These are phyloP conservation scores for Reticulitermes speratus DNA, from an alignment of 1,140 invertebrate species.

Conservation along the genomic window DNA sequence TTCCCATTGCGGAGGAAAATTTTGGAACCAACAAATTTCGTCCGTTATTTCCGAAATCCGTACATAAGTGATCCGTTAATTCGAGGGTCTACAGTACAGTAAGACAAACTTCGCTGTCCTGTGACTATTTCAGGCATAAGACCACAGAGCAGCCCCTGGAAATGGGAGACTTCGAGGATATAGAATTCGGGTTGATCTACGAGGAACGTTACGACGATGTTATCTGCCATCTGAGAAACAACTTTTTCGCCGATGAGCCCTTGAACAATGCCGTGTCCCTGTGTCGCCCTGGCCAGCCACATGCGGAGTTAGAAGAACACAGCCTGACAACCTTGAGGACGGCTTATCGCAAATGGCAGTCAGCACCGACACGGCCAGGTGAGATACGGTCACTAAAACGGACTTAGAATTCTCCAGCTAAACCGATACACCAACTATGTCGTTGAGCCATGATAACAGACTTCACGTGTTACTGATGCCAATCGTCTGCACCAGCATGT, in stretches of 20 bases:
- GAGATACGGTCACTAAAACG: slow-evolving; percentile 38
- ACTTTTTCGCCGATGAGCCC: slow-evolving; percentile 78
- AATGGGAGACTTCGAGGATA: slow-evolving; percentile 38
- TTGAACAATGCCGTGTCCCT: slow-evolving; percentile 72
- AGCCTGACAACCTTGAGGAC: slow-evolving; percentile 67
- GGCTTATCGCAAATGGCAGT: slow-evolving; percentile 70
- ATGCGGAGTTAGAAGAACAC: slow-evolving; percentile 70
- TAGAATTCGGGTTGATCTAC: slow-evolving; percentile 54
- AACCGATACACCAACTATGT: no score
- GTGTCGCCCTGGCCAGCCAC: slow-evolving; percentile 62
- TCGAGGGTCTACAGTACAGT: no score
- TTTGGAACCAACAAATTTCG: no score
- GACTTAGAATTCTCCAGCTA: neutral
- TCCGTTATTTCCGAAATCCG: no score
- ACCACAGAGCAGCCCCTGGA: neutral
- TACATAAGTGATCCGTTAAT: no score
- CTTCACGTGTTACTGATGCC: no score
- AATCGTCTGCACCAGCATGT: no score
- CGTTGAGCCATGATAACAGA: no score
- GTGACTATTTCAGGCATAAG: neutral
- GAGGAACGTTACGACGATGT: slow-evolving; percentile 58
- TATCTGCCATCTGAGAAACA: slow-evolving; percentile 65
- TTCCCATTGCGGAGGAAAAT: no score
- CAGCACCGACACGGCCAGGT: slow-evolving; percentile 57
- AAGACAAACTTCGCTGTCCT: no score